Evolutionary conservation across 2,888 invertebrate species (phyloP).

Genomic region (Opisthograptis luteolata): DNA sequence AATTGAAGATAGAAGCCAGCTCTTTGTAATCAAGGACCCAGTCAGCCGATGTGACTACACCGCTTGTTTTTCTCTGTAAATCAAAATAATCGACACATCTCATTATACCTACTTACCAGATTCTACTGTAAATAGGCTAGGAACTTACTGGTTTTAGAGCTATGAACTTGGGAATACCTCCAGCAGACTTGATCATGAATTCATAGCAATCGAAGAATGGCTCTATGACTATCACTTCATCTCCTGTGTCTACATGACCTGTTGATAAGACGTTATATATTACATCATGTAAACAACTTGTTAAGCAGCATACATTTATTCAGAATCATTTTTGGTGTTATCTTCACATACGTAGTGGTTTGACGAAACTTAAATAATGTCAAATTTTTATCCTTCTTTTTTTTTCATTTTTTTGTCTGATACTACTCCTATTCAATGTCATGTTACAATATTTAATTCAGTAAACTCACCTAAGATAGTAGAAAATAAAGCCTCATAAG

Average conservation of each 20-base stretch:
- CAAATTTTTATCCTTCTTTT: no score
- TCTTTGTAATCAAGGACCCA: conserved; percentile 95
- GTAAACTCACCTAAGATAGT: conserved; percentile 86
- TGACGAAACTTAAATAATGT: no score
- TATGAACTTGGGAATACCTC: conserved; percentile 94
- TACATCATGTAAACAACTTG: neutral
- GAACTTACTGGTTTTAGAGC: conserved; percentile 91
- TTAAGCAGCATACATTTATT: no score
- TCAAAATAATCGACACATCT: neutral
- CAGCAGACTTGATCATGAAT: conserved; percentile 95
- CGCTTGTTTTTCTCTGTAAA: conserved; percentile 66
- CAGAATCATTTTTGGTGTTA: no score
- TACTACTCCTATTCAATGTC: no score
- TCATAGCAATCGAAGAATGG: conserved; percentile 99
- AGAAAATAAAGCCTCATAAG: conserved; percentile 96
- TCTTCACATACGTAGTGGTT: no score
- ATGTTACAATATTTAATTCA: no score
- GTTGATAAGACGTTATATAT: conserved; percentile 23
- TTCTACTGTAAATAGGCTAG: neutral
- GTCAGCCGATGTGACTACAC: conserved; percentile 88
- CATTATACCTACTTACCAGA: no score
- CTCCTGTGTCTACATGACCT: conserved; percentile 93
- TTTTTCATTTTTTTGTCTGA: no score
- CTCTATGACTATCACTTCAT: conserved; percentile 98
- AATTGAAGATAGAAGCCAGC: conserved; percentile 90